phyloP scores from a whole-genome alignment of 2,888 invertebrate genomes.

The Azorinus chamasolen region DNA sequence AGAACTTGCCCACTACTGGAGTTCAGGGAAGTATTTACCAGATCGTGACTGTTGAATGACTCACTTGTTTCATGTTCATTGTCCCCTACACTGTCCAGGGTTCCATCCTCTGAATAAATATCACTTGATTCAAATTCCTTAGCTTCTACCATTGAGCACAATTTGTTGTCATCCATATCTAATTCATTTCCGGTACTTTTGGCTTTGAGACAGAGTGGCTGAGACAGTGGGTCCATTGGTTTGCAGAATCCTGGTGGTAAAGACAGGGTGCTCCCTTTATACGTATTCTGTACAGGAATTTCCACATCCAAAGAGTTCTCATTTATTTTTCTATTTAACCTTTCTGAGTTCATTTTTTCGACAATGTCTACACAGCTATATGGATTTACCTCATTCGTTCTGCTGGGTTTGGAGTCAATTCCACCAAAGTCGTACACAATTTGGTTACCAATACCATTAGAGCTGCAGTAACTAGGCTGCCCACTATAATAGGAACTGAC shows the following conservation, averaged over 20 bases:
- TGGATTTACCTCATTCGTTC: slow-evolving; percentile 48
- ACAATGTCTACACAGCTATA: slow-evolving; percentile 71
- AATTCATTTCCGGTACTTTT: slow-evolving; percentile 54
- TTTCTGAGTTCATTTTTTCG: slow-evolving; percentile 50
- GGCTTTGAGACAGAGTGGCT: slow-evolving; percentile 38
- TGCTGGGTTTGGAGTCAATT: not conserved
- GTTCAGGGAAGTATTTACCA: not conserved
- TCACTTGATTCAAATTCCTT: slow-evolving; percentile 53
- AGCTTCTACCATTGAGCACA: slow-evolving; percentile 48
- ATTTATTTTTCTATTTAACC: slow-evolving; percentile 30
- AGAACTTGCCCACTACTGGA: slow-evolving; percentile 12
- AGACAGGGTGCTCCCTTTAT: slow-evolving; percentile 58
- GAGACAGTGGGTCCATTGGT: slow-evolving; percentile 22
- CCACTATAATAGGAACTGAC: slow-evolving; percentile 35
- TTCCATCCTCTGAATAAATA: slow-evolving; percentile 45
- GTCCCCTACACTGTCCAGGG: slow-evolving; percentile 38
- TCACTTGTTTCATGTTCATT: slow-evolving; percentile 25
- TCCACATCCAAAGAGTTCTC: not conserved
- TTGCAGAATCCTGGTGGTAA: slow-evolving; percentile 38
- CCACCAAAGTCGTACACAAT: slow-evolving; percentile 5
- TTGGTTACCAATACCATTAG: not conserved
- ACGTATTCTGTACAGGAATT: slow-evolving; percentile 5
- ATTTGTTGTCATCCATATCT: slow-evolving; percentile 36
- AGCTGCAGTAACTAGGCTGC: not conserved
- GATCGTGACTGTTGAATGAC: slow-evolving; percentile 1